Conservation (phyloP, 2,797 vertebrate genomes). For the Phaenicophaeus curvirostris region DNA sequence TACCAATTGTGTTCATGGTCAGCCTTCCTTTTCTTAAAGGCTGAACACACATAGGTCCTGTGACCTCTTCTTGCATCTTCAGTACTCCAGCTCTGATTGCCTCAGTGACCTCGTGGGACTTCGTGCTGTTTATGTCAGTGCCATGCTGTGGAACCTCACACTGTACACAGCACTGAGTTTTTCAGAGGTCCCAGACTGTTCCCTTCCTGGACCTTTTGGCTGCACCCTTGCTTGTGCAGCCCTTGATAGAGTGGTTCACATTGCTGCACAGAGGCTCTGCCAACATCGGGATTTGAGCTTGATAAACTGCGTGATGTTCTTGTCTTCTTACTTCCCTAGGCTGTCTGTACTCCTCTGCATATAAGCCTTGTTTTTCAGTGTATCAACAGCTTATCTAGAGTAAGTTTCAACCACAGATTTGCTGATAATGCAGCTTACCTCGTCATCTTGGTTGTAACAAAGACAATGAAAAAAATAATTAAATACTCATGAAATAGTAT, state of each 20-base stretch:
- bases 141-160: accelerated
- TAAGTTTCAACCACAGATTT: neutral
- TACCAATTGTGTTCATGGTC: neutral
- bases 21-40: neutral
- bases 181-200: accelerated
- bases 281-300: accelerated
- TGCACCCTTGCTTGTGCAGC: neutral
- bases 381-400: neutral
- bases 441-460: neutral
- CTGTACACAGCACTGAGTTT: neutral
- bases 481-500: neutral
- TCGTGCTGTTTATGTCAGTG: no score
- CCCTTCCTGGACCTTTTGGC: neutral
- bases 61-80: neutral
- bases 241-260: accelerated
- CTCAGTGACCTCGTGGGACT: neutral
- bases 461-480: neutral
- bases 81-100: neutral
- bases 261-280: accelerated
- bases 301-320: neutral
- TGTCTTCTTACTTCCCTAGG: neutral
- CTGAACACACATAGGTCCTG: accelerated
- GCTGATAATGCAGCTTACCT: neutral
- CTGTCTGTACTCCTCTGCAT: neutral
- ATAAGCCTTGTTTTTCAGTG: neutral